Conservation (phyloP, 2,113 vertebrate species). For the Notarius lentiginosus region DNA sequence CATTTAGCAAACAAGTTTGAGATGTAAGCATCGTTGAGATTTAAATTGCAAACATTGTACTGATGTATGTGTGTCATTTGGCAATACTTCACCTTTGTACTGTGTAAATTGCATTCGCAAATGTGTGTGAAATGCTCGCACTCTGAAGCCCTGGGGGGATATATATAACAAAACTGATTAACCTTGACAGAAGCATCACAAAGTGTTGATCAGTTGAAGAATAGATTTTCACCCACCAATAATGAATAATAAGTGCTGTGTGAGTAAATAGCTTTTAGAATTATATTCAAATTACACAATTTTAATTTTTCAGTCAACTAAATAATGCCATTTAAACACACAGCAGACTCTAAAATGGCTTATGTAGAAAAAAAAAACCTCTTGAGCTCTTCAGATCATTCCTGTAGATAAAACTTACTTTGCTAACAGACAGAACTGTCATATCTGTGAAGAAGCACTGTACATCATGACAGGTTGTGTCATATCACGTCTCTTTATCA, state of each 20-base stretch:
- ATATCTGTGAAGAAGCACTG: conserved; percentile 21
- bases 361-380: background rate
- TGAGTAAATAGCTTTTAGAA: background rate
- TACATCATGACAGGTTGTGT: conserved; percentile 15
- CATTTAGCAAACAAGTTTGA: background rate
- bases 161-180: conserved; percentile 25
- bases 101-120: background rate
- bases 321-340: background rate
- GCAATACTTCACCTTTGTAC: background rate
- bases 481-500: conserved; percentile 15
- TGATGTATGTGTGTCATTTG: background rate
- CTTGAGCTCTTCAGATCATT: background rate
- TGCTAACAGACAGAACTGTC: conserved; percentile 36
- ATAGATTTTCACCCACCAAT: conserved; percentile 19
- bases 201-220: conserved; percentile 23
- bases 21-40: background rate
- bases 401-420: background rate
- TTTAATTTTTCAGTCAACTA: background rate
- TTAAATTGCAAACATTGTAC: background rate
- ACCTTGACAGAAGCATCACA: background rate
- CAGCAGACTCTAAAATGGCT: background rate
- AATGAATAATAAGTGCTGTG: conserved; percentile 8
- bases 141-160: background rate
- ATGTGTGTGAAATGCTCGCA: background rate
- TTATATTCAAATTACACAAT: background rate